Conservation (phyloP, 2,888 invertebrate species). For the Mesoligia furuncula region DNA sequence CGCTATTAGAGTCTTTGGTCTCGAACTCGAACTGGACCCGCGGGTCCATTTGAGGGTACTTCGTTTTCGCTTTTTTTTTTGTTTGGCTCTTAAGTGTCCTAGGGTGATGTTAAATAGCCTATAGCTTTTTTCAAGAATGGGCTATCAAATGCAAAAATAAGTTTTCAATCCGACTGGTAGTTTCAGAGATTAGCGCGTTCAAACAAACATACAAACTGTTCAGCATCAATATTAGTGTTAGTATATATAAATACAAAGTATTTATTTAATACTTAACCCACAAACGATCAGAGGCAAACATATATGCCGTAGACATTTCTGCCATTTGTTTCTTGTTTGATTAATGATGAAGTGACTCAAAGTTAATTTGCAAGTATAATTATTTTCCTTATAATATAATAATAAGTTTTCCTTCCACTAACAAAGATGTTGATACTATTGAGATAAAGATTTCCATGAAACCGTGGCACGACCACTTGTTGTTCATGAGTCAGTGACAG, state of each 20-base stretch:
- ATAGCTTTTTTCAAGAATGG: too few relatives aligned
- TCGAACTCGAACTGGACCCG: too few relatives aligned
- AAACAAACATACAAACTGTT: too few relatives aligned
- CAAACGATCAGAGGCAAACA: not conserved
- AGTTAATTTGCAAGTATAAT: constrained; percentile 25
- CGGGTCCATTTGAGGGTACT: too few relatives aligned
- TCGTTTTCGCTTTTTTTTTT: too few relatives aligned
- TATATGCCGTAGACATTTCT: not conserved
- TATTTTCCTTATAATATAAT: constrained; percentile 13
- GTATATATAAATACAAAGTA: not conserved
- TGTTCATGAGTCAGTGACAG: constrained; percentile 18
- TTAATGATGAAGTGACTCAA: not conserved
- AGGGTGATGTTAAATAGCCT: too few relatives aligned
- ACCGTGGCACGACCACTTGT: constrained; percentile 1
- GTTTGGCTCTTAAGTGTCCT: too few relatives aligned
- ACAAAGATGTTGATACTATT: constrained; percentile 6
- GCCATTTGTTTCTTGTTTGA: not conserved
- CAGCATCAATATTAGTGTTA: too few relatives aligned
- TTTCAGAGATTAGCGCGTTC: too few relatives aligned
- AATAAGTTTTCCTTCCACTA: not conserved
- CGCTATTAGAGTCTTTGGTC: too few relatives aligned
- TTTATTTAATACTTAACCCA: not conserved
- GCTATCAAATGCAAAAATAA: too few relatives aligned
- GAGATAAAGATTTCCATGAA: constrained; percentile 43
- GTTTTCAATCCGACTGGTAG: too few relatives aligned